Percentiles rank a stretch among this genome's conserved stretches.
phyloP scores from a whole-genome alignment of 1,140 invertebrate genomes.

The Pararge aegeria region DNA sequence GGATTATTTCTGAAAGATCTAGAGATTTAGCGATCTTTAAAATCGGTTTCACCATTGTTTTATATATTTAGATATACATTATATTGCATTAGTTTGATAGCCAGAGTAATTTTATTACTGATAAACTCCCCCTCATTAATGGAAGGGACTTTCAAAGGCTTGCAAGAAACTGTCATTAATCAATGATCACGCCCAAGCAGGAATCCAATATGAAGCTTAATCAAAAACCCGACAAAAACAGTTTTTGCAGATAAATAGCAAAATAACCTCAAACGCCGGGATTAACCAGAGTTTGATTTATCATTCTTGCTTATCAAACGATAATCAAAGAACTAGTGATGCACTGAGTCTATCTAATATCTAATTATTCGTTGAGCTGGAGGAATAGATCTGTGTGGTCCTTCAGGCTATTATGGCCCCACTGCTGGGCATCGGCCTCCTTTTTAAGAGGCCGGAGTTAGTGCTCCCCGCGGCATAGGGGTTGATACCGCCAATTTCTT shows the following conservation, averaged over 20 bases:
- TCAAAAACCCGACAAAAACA: conserved; percentile 52
- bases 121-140: not conserved
- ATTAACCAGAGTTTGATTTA: conserved; percentile 52
- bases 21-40: too few species aligned
- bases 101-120: not conserved
- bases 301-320: conserved; percentile 56
- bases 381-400: too few species aligned
- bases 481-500: too few species aligned
- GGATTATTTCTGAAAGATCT: too few species aligned
- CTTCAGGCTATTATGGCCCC: too few species aligned
- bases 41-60: too few species aligned
- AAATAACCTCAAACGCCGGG: conserved; percentile 32
- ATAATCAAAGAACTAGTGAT: conserved; percentile 51
- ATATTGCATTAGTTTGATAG: not conserved
- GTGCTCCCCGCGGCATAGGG: too few species aligned
- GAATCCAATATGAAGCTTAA: conserved; percentile 50
- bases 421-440: too few species aligned
- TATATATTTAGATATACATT: not conserved
- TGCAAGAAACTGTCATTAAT: conserved; percentile 58
- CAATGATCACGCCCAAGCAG: conserved; percentile 41
- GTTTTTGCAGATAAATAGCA: conserved; percentile 39
- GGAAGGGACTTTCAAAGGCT: conserved; percentile 24
- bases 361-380: not conserved
- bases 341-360: not conserved
- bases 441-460: too few species aligned